Base-by-base conservation (phyloP, 2,888 invertebrate genomes). In the Marasmarcha lunaedactyla region DNA sequence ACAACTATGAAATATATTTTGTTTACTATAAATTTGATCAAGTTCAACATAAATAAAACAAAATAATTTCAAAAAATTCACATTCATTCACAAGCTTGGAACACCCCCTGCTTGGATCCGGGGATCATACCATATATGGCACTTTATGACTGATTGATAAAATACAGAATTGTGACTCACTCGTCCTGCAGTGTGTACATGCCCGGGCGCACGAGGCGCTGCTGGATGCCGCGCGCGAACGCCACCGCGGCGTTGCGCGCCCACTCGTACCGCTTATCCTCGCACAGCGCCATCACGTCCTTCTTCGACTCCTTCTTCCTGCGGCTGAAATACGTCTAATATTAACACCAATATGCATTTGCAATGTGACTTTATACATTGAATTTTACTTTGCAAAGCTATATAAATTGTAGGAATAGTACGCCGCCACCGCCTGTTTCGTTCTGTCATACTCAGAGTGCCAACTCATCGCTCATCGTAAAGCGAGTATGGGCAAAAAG, bases 181-280 rank as follows among this genome's bases (percentile, higher is more conserved):
- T 71, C 70, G 43, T 78, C 78, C 39, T 71, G 65, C 15, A 83
- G 54, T 2, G 56, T 51, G 48, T 66, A 76, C 2, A 57, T 54
- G 5, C 71, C 76, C 5, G 77, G 71, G 35, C 57, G 59, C 0
- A 68, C 51, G 1, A 83, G 53, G 3, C 74, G 59, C 43, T 70
- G 70, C 37, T 77, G 77, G 15, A 81, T 69, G 40, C 78, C 79
- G 25, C 62, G 58, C 0, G 81, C 81, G 37, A 83, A 74, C 2
- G 70, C 66, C 6, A 83, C 70, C 0, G 77, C 74, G 3, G 81
- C 79, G 45, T 77, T 71, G 12, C 77, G 63, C 1, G 77, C 73
- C 81, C 79, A 83, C 5, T 55, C 36, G 40, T 71, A 73, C 13
- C 68, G 59, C 46, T 71, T 71, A 43, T 73, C 71, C 0, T 52